Evolutionary conservation across 2,797 vertebrate species (phyloP), one percentile per base, ranked within the genome.

Genomic region (Moxostoma hubbsi): DNA sequence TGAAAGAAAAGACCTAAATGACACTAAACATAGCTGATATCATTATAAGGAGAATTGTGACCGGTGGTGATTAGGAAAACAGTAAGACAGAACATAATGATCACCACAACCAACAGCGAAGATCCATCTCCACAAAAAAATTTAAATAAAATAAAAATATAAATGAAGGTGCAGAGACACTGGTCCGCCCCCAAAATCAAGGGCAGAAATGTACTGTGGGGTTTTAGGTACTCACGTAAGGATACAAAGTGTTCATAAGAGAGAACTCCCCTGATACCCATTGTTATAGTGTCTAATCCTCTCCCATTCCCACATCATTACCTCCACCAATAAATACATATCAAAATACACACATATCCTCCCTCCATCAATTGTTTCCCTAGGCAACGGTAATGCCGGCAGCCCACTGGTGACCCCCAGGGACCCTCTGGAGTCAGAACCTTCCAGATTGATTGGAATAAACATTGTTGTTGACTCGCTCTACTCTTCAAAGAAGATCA

Each of bases 401-500:
- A 85, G 81, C 85, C 80, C 64, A 80, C 43, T 53, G 13, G 55
- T 16, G 59, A 66, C 82, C 84, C 86, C 74, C 62, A 57, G 89
- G 81, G 88, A 86, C 87, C 82, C 70, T 82, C 70, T 83, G 73
- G 75, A 91, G 88, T 89, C 84, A 85, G 85, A 88, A 89, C 83
- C 83, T 89, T 79, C 89, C 75, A 88, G 82, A 90, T 85, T 89
- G 88, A 90, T 90, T 88, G 79, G 77, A 89, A 92, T 91, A 91
- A 93, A 90, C 89, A 91, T 79, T 72, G 81, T 82, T 87, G 83
- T 89, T 88, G 91, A 92, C 88, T 92, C 79, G 84, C 87, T 89
- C 86, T 86, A 86, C 89, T 91, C 89, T 92, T 91, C 85, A 92
- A 89, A 91, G 87, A 88, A 89, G 87, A 93, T 93, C 89, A 93